These are phyloP conservation scores for Amphipoea oculea DNA, from an alignment of 2,888 invertebrate species.

Conservation along the genomic window DNA sequence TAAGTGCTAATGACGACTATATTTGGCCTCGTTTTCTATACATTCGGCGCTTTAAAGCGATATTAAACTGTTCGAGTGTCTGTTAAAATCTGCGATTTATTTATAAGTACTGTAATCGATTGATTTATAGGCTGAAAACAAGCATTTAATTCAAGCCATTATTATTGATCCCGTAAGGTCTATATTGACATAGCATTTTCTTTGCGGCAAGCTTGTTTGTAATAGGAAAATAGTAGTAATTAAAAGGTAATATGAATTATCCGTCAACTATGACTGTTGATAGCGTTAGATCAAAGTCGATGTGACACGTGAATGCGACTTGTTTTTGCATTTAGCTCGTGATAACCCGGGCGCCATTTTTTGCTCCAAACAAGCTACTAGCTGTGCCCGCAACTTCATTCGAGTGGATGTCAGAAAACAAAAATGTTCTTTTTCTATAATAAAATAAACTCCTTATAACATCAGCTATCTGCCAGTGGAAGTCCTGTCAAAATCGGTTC, in stretches of 20 bases:
- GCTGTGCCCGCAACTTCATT: background rate
- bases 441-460: background rate
- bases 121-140: slow-evolving; percentile 39
- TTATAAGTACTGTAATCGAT: slow-evolving; percentile 13
- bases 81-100: slow-evolving; percentile 42
- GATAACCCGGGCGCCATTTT: slow-evolving; percentile 4
- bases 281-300: slow-evolving; percentile 70
- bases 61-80: slow-evolving; percentile 17
- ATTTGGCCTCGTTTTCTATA: slow-evolving; percentile 37
- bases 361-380: background rate
- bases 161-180: background rate
- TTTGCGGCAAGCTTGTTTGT: slow-evolving; percentile 35
- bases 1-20: slow-evolving; percentile 45
- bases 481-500: background rate
- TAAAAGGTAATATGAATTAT: slow-evolving; percentile 41
- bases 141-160: slow-evolving; percentile 1
- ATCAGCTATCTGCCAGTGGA: background rate
- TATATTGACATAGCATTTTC: slow-evolving; percentile 7
- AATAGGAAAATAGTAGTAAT: slow-evolving; percentile 41
- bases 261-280: slow-evolving; percentile 51
- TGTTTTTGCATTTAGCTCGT: slow-evolving; percentile 46
- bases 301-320: slow-evolving; percentile 60
- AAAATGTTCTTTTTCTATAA: background rate
- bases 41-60: slow-evolving; percentile 17
- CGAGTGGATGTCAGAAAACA: background rate